Conservation (phyloP, 2,888 invertebrate genomes). For the Ennomos fuscantarius region DNA sequence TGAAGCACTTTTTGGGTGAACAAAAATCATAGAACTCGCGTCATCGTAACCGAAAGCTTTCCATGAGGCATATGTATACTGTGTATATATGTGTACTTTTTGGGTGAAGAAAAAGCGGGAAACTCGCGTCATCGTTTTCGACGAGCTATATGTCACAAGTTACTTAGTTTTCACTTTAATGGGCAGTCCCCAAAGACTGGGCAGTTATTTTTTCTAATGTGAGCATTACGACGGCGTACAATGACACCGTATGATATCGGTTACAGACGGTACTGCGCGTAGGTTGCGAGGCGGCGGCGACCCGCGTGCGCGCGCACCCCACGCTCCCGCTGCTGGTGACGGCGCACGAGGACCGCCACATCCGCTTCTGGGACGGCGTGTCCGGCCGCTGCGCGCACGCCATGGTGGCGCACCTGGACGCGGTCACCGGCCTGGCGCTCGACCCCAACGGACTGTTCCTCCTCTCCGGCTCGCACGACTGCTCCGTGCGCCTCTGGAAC, state of each 20-base stretch:
- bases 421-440: slow-evolving; percentile 98
- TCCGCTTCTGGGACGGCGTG: slow-evolving; percentile 99
- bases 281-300: slow-evolving; percentile 88
- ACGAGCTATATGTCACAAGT: too few relatives aligned
- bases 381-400: slow-evolving; percentile 97
- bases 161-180: too few relatives aligned
- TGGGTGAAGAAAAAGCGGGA: too few relatives aligned
- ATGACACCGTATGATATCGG: neutral
- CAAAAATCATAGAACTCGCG: too few relatives aligned
- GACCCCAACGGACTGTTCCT: slow-evolving; percentile 99
- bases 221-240: too few relatives aligned
- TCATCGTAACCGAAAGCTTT: too few relatives aligned
- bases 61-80: too few relatives aligned
- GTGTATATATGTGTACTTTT: too few relatives aligned
- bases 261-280: slow-evolving; percentile 85
- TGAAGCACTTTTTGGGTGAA: too few relatives aligned
- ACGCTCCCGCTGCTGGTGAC: slow-evolving; percentile 98
- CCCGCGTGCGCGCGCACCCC: slow-evolving; percentile 97
- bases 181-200: too few relatives aligned
- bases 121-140: too few relatives aligned
- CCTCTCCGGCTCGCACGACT: slow-evolving; percentile 99
- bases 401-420: slow-evolving; percentile 99
- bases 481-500: slow-evolving; percentile 99
- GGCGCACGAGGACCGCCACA: slow-evolving; percentile 99
- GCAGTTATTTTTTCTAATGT: too few relatives aligned